Evolutionary conservation across 2,113 vertebrate genomes (phyloP), one percentile per base, ranked within the genome.

Genomic region (Thunnus maccoyii): DNA sequence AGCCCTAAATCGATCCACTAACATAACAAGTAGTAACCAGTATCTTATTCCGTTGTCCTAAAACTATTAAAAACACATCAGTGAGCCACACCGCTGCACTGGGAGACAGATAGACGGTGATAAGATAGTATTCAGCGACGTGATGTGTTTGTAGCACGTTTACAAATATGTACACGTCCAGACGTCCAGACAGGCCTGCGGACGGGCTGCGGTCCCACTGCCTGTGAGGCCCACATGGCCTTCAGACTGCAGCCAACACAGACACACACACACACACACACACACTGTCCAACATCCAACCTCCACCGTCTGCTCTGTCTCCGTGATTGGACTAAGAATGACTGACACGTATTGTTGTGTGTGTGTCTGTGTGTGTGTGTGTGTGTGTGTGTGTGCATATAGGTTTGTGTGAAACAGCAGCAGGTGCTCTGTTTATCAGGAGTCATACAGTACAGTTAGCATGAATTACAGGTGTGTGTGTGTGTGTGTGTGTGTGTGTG

Each of bases 171-270:
- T 32, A 70, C 58, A 80, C 48, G 27, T 3, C 41, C 46, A 60
- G 51, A 82, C 63, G 52, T 76, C 25, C 63, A 76, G 72, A 72
- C 62, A 57, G 58, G 25, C 22, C 25, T 48, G 22, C 60, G 60
- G 67, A 70, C 18, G 64, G 80, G 64, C 56, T 44, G 51, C 10
- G 1, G 51, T 62, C 74, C 77, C 70, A 51, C 63, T 13, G 52
- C 76, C 76, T 82, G 78, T 69, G 47, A 64, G 77, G 62, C 44
- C 75, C 78, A 73, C 84, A 69, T 79, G 84, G 75, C 66, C 77
- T 47, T 56, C 36, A 62, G 67, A 44, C 17, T 41, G 48, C 17
- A n/a, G 72, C 83, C 83, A 80, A 54, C 54, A 51, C 56, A 52
- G 67, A 66, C 73, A 69, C 57, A 54, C 56, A 56, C 52, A 41